These are phyloP conservation scores for Anneissia japonica DNA, from an alignment of 35 echinoderm and acorn worm genomes.

Conservation along the genomic window DNA sequence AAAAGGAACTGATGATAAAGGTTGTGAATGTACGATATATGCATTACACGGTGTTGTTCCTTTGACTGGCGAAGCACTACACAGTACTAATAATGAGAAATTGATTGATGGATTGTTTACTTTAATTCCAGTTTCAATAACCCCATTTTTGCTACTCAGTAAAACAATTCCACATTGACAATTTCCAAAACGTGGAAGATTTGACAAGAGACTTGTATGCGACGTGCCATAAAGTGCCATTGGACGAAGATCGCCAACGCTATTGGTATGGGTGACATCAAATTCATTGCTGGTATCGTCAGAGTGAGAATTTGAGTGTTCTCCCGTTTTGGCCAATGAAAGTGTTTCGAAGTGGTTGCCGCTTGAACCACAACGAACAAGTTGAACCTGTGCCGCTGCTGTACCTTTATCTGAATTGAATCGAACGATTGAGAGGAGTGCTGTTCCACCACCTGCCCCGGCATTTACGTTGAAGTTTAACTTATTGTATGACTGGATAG, in stretches of 20 bases:
- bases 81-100: constrained; percentile 35
- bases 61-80: constrained; percentile 40
- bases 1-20: background rate
- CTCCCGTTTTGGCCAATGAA: constrained; percentile 38
- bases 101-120: background rate
- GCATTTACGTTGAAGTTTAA: constrained; percentile 67
- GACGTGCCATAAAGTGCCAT: constrained; percentile 47
- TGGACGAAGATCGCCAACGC: constrained; percentile 36
- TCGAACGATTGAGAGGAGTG: constrained; percentile 31
- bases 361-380: constrained; percentile 64
- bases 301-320: too few species aligned
- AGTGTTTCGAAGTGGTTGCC: constrained; percentile 46
- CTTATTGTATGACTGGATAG: constrained; percentile 32
- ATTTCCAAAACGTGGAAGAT: constrained; percentile 48
- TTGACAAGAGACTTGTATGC: constrained; percentile 49
- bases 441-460: constrained; percentile 63
- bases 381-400: background rate
- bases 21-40: constrained; percentile 27
- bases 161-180: constrained; percentile 35
- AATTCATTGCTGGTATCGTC: constrained; percentile 55
- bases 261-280: constrained; percentile 42
- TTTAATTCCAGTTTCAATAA: background rate
- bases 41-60: constrained; percentile 21
- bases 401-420: background rate
- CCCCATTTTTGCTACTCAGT: constrained; percentile 22